phyloP scores from a whole-genome alignment of 1,140 invertebrate species.

The Hydropsyche tenuis region DNA sequence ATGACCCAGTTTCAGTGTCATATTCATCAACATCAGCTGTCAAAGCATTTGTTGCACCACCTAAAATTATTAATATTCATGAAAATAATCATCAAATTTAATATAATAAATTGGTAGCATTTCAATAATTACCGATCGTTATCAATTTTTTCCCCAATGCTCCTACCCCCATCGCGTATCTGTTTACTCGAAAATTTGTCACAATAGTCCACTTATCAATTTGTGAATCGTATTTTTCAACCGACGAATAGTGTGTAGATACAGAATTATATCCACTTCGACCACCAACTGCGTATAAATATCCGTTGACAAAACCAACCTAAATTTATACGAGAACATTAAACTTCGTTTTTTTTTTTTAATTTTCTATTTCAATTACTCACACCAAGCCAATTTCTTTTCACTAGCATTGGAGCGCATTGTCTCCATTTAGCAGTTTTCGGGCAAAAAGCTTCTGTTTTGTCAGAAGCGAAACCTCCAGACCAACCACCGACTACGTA shows the following conservation, averaged over 20 bases:
- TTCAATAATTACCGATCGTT: neutral
- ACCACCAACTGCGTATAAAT: neutral
- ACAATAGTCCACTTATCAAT: neutral
- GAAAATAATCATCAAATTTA: too few relatives aligned
- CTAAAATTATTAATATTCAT: neutral
- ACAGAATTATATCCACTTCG: constrained; percentile 1
- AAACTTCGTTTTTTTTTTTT: too few relatives aligned
- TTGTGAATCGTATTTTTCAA: neutral
- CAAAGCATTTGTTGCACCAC: neutral
- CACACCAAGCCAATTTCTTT: constrained; percentile 16
- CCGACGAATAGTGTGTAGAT: neutral
- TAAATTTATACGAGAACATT: neutral
- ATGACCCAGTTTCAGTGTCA: neutral
- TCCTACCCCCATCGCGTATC: neutral
- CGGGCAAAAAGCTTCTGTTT: constrained; percentile 1
- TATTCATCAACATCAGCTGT: neutral
- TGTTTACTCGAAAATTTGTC: neutral
- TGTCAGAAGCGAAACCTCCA: neutral
- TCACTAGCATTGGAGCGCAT: neutral
- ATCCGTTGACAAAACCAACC: neutral
- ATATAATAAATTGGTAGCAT: too few relatives aligned
- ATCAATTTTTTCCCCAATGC: neutral
- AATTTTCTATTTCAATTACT: neutral
- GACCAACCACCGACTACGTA: constrained; percentile 2
- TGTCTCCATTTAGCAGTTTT: constrained; percentile 1